Conservation (phyloP, 1,140 invertebrate species). For the Octopus sinensis region DNA sequence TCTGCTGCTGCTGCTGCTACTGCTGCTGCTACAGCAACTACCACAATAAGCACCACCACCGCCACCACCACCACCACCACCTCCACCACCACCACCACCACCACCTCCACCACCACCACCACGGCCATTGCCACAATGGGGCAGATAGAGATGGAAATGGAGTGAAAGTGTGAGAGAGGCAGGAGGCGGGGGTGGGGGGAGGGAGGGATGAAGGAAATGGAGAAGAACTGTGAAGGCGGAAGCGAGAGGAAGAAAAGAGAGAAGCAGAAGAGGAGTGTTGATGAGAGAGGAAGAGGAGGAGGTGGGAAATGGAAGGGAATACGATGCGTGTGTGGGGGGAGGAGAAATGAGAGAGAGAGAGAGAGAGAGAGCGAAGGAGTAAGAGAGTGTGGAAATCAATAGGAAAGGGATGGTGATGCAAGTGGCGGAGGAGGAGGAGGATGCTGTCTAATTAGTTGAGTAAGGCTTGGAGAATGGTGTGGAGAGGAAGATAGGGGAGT, state of each 20-base stretch:
- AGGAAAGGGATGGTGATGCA: not conserved
- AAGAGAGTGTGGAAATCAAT: not conserved
- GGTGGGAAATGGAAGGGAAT: not conserved
- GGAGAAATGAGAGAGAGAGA: not conserved
- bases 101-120: not conserved
- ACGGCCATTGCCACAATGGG: no score
- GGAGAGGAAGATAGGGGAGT: not conserved
- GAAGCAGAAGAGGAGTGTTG: not conserved
- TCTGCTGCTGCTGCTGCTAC: no score
- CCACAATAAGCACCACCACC: not conserved
- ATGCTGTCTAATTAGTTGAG: not conserved
- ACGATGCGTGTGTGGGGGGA: not conserved
- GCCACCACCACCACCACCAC: not conserved
- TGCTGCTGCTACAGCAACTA: not conserved
- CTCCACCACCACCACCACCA: not conserved
- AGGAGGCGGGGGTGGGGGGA: no score
- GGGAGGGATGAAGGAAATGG: not conserved
- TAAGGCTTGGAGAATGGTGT: not conserved
- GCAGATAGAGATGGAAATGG: not conserved
- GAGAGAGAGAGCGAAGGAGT: conserved; percentile 14
- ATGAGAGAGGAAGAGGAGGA: not conserved
- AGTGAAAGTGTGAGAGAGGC: conserved; percentile 12
- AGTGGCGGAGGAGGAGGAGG: not conserved
- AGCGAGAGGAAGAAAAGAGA: not conserved
- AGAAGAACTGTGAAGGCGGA: not conserved